These are phyloP conservation scores for Empis stercorea DNA, from an alignment of 2,888 invertebrate species.

Conservation along the genomic window DNA sequence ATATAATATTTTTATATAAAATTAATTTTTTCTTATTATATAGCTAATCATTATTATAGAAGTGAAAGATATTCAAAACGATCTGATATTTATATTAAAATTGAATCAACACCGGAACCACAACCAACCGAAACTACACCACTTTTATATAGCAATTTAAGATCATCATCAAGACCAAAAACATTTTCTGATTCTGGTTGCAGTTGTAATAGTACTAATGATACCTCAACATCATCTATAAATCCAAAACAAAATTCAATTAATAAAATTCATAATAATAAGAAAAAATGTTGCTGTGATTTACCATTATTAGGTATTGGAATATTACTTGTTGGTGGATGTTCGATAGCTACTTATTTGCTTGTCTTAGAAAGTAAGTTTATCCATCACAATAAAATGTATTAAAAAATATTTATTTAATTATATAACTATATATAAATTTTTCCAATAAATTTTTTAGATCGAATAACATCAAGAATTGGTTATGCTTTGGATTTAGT, in stretches of 20 bases:
- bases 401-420: no score
- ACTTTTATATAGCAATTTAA: neutral
- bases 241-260: neutral
- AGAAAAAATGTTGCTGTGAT: constrained; percentile 13
- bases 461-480: constrained; percentile 14
- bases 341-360: constrained; percentile 26
- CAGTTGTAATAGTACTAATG: neutral
- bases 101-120: neutral
- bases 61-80: neutral
- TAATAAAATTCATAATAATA: neutral
- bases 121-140: neutral
- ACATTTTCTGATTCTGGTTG: neutral
- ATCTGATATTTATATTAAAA: neutral
- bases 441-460: constrained; percentile 10
- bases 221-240: neutral
- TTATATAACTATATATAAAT: neutral
- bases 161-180: neutral
- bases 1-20: no score
- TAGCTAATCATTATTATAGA: neutral
- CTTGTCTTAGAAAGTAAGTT: constrained; percentile 27
- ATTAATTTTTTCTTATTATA: no score
- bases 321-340: constrained; percentile 18
- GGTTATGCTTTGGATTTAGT: constrained; percentile 24
- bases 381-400: no score
- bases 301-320: constrained; percentile 20